A percentile compares a stretch with the other conserved stretches of the same genome.
phyloP scores from a whole-genome alignment of 2,888 invertebrate genomes.

The Platycnemis pennipes region DNA sequence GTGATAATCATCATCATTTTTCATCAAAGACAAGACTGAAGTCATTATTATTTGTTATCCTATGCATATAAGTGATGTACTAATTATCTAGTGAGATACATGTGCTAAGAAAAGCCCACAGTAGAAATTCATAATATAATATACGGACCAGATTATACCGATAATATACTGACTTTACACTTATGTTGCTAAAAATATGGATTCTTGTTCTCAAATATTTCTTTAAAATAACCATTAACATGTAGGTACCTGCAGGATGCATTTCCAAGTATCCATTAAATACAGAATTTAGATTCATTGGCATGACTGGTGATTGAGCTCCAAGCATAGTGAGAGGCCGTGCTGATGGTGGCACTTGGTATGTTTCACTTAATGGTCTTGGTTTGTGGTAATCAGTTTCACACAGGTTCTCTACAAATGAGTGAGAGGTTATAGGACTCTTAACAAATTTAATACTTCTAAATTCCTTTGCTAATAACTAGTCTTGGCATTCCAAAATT shows the following conservation, averaged over 20 bases:
- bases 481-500: background rate
- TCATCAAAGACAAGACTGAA: too few relatives aligned
- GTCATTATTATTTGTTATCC: too few relatives aligned
- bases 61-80: too few relatives aligned
- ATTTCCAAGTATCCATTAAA: constrained; percentile 80
- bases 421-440: background rate
- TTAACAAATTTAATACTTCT: background rate
- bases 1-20: too few relatives aligned
- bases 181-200: too few relatives aligned
- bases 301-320: constrained; percentile 71
- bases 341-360: constrained; percentile 80
- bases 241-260: constrained; percentile 78
- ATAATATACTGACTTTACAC: too few relatives aligned
- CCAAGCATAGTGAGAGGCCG: constrained; percentile 78
- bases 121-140: too few relatives aligned
- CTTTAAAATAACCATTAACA: background rate
- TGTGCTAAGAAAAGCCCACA: too few relatives aligned
- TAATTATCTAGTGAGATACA: too few relatives aligned
- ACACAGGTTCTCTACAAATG: constrained; percentile 63
- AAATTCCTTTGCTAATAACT: background rate
- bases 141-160: too few relatives aligned
- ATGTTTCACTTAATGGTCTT: constrained; percentile 79
- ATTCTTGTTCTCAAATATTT: too few relatives aligned
- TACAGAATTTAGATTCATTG: constrained; percentile 70
- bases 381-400: constrained; percentile 79